phyloP scores from a whole-genome alignment of 2,113 vertebrate genomes.

The Lutjanus erythropterus region DNA sequence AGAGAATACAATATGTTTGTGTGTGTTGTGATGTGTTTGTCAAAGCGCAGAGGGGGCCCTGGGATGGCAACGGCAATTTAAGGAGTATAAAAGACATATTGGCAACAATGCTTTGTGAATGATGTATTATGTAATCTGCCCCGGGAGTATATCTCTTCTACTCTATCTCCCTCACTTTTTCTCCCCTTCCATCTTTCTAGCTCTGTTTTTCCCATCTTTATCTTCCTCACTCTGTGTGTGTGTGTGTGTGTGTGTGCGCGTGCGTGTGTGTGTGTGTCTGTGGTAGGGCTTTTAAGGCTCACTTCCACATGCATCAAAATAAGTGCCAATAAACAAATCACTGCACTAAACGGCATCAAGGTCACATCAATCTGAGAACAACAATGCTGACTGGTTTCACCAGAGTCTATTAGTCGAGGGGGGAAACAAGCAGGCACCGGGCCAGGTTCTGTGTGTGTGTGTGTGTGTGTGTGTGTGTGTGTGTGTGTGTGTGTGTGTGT shows the following conservation, averaged over 20 bases:
- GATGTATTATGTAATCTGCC: constrained; percentile 85
- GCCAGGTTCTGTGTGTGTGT: constrained; percentile 50
- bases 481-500: constrained; percentile 23
- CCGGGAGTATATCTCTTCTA: constrained; percentile 77
- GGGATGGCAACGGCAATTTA: constrained; percentile 83
- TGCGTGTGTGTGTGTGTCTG: constrained; percentile 29
- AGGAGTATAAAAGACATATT: constrained; percentile 83
- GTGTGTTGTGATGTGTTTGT: constrained; percentile 83
- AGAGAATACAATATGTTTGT: constrained; percentile 83
- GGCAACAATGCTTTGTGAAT: constrained; percentile 82
- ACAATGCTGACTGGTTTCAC: constrained; percentile 83
- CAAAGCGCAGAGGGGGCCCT: constrained; percentile 78
- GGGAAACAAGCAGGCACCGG: constrained; percentile 57
- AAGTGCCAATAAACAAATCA: constrained; percentile 87
- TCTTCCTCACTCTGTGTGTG: constrained; percentile 47
- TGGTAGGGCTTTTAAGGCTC: constrained; percentile 78
- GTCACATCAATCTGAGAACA: constrained; percentile 85
- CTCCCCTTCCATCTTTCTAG: constrained; percentile 72
- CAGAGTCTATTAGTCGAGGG: constrained; percentile 80
- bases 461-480: constrained; percentile 39
- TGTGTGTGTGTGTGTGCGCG: constrained; percentile 28
- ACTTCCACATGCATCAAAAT: constrained; percentile 85
- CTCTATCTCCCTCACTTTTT: constrained; percentile 76
- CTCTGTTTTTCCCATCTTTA: constrained; percentile 68
- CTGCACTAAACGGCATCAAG: constrained; percentile 84